phyloP scores from a whole-genome alignment of 2,888 invertebrate species.

The Sclerodermus sp. region DNA sequence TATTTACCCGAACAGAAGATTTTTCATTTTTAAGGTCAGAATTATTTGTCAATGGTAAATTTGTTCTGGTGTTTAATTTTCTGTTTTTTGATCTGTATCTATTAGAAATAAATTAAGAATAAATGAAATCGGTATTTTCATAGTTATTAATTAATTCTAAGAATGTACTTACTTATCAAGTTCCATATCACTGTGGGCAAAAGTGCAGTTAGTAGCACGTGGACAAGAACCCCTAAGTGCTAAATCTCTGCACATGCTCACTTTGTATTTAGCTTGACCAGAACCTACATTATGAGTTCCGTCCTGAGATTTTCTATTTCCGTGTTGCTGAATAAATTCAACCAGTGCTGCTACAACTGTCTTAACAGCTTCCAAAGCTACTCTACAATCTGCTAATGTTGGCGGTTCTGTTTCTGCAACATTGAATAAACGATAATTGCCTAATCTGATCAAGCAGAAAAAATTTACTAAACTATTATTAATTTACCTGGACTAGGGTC shows the following conservation, averaged over 20 bases:
- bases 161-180: slow-evolving; percentile 71
- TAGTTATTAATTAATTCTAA: slow-evolving; percentile 4
- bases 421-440: slow-evolving; percentile 1
- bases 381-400: slow-evolving; percentile 67
- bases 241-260: slow-evolving; percentile 86
- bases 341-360: slow-evolving; percentile 77
- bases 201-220: slow-evolving; percentile 83
- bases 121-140: slow-evolving; percentile 3
- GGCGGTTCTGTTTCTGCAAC: slow-evolving; percentile 63
- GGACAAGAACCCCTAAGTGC: slow-evolving; percentile 81
- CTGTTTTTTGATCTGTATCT: slow-evolving; percentile 69
- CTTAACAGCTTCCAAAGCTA: slow-evolving; percentile 69
- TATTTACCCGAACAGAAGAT: slow-evolving; percentile 34
- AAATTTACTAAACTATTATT: too few species aligned
- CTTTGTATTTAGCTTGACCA: slow-evolving; percentile 79
- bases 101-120: slow-evolving; percentile 7
- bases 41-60: slow-evolving; percentile 34
- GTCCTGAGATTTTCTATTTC: slow-evolving; percentile 68
- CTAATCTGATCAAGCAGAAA: too few species aligned
- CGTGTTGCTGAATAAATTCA: slow-evolving; percentile 76
- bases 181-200: slow-evolving; percentile 90
- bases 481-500: slow-evolving; percentile 79
- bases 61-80: slow-evolving; percentile 58
- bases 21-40: slow-evolving; percentile 45
- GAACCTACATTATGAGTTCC: slow-evolving; percentile 59